Conservation (phyloP, 2,797 vertebrate species). For the Tadarida brasiliensis region DNA sequence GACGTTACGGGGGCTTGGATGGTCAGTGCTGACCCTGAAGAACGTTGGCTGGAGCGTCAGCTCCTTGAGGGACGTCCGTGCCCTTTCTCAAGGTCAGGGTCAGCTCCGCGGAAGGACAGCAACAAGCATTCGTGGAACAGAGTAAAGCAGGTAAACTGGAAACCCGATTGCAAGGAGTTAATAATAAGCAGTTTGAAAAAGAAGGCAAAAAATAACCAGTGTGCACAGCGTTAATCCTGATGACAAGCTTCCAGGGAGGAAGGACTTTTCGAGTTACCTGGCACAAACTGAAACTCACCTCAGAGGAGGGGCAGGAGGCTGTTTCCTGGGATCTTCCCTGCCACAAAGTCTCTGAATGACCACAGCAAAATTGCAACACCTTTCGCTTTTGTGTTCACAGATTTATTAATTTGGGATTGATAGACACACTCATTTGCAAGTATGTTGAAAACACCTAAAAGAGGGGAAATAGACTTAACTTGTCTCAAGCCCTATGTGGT, state of each 20-base stretch:
- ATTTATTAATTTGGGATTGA: slow-evolving; percentile 22
- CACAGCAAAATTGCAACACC: not conserved
- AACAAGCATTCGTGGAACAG: not conserved
- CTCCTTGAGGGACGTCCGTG: not conserved
- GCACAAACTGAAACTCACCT: not conserved
- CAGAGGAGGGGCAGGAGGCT: not conserved
- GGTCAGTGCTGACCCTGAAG: not conserved
- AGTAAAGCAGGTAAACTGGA: not conserved
- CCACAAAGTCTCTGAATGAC: slow-evolving; percentile 5
- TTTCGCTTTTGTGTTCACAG: not conserved
- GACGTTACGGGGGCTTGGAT: not conserved
- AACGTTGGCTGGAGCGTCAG: not conserved
- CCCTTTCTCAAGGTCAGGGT: not conserved
- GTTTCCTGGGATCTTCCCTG: not conserved
- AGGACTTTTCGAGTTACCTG: not conserved
- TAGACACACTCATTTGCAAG: not conserved
- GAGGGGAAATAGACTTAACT: not conserved
- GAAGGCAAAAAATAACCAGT: not conserved
- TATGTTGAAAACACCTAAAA: slow-evolving; percentile 2
- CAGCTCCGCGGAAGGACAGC: not conserved
- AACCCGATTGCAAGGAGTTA: not conserved
- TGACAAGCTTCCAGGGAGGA: not conserved
- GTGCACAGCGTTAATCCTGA: not conserved
- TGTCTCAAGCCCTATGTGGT: not conserved
- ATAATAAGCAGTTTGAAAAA: slow-evolving; percentile 19